phyloP scores from a whole-genome alignment of 2,888 invertebrate species.

The Lasioglossum calceatum region DNA sequence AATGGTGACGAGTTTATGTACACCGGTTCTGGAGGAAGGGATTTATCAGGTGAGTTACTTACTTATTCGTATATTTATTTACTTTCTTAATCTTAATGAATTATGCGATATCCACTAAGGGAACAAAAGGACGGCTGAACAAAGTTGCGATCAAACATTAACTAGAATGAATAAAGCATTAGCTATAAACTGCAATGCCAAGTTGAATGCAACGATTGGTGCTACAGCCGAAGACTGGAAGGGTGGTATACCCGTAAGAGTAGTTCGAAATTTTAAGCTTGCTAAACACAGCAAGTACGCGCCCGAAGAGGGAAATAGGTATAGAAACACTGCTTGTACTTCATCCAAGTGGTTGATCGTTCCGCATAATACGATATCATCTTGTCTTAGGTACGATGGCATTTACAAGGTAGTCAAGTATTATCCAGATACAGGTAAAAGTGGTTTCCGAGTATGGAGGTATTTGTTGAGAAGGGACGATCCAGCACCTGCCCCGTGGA shows the following conservation, averaged over 20 bases:
- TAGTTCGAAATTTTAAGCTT: slow-evolving; percentile 91
- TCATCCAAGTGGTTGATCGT: background rate
- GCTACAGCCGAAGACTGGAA: slow-evolving; percentile 90
- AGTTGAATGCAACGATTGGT: slow-evolving; percentile 87
- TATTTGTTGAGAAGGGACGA: slow-evolving; percentile 92
- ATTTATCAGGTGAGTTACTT: slow-evolving; percentile 87
- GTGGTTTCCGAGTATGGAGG: slow-evolving; percentile 93
- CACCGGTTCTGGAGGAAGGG: slow-evolving; percentile 94
- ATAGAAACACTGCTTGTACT: slow-evolving; percentile 16
- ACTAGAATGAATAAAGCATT: slow-evolving; percentile 92
- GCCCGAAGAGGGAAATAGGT: slow-evolving; percentile 88
- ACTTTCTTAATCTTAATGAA: slow-evolving; percentile 11
- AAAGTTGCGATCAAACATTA: slow-evolving; percentile 92
- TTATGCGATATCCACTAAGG: slow-evolving; percentile 77
- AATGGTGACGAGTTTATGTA: slow-evolving; percentile 92
- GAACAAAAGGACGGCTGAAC: slow-evolving; percentile 92
- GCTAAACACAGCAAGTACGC: slow-evolving; percentile 91
- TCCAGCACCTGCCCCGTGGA: slow-evolving; percentile 92
- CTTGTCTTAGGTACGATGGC: slow-evolving; percentile 90
- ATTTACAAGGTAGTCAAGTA: slow-evolving; percentile 95
- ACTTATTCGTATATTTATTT: background rate
- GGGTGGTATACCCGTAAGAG: slow-evolving; percentile 91
- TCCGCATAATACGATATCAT: slow-evolving; percentile 46
- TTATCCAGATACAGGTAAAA: slow-evolving; percentile 91
- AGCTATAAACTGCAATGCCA: slow-evolving; percentile 91